Base-by-base conservation (phyloP, 2,888 invertebrate genomes). In the Endotricha flammealis region DNA sequence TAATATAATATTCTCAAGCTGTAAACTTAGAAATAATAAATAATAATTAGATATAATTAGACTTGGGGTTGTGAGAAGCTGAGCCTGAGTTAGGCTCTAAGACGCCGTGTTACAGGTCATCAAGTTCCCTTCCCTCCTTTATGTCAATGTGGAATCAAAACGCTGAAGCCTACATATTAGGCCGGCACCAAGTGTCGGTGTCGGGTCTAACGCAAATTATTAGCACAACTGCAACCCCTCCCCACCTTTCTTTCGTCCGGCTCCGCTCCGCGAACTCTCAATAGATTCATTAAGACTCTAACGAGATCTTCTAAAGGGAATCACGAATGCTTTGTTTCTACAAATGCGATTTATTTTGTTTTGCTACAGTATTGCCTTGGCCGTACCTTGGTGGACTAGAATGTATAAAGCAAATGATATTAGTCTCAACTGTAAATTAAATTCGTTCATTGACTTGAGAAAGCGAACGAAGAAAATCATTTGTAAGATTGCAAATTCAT, bases 271-370 rank as follows among this genome's bases (percentile, higher is more conserved):
- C 69, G 67, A 69, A 74, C 73, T 72, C 74, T 85, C 83, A 83
- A 86, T 86, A 83, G 83, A 83, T 79, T 86, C 82, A 85, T 86
- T 83, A 85, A 73, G 75, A 71, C 74, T 72, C 74, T 83, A 83
- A 85, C 83, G 78, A 85, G 81, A 80, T 81, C 76, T 75, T 69
- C 72, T 64, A 69, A 69, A 70, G 74, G 66, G 74, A 78, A 82
- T 81, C 76, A 76, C 68, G 72, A 69, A 60, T 69, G 80, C 76
- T 80, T 83, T 83, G 83, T 83, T 79, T 80, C 64, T 56, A 60
- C 68, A 72, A 85, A 83, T 74, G 66, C 71, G 74, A 83, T 81
- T 82, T 81, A 73, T 78, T 72, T 72, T 69, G 66, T 71, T 74
- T n/a, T 70, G 64, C 66, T 58, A 65, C 60, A 64, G 67, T 67